Conservation (phyloP, 2,797 vertebrate genomes). For the Odontamblyopus rebecca region DNA sequence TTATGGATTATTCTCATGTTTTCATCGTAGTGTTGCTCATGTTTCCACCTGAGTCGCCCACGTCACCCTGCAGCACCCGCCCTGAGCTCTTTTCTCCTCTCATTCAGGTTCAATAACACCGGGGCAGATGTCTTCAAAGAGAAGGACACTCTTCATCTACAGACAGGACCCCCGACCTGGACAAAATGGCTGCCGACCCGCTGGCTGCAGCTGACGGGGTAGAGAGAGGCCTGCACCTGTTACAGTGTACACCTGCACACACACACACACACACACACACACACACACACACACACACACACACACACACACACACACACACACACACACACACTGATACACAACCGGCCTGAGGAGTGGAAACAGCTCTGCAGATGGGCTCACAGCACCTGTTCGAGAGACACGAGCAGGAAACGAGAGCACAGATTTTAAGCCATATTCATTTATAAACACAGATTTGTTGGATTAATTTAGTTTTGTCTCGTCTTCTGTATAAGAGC, state of each 20-base stretch:
- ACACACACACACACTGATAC: not conserved
- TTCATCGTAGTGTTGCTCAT: too few relatives aligned
- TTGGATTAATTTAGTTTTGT: too few relatives aligned
- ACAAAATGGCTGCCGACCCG: conserved; percentile 96
- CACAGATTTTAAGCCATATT: not conserved
- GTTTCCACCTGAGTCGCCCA: conserved; percentile 12
- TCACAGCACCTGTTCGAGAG: conserved; percentile 1
- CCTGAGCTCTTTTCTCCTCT: conserved; percentile 40
- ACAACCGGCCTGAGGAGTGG: not conserved
- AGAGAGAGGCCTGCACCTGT: conserved; percentile 39
- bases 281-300: not conserved
- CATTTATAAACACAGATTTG: not conserved
- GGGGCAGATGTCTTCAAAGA: conserved; percentile 97
- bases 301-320: not conserved
- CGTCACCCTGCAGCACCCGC: conserved; percentile 24
- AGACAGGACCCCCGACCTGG: conserved; percentile 90
- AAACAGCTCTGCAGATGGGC: conserved; percentile 6
- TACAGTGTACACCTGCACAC: conserved; percentile 24
- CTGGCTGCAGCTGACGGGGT: conserved; percentile 95
- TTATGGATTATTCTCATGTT: too few relatives aligned
- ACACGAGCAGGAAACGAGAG: not conserved
- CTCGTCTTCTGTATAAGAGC: too few relatives aligned
- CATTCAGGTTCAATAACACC: conserved; percentile 88
- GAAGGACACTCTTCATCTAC: conserved; percentile 95
- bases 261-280: not conserved